Base-by-base conservation (phyloP, 2,888 invertebrate species). In the Artemia sinica region DNA sequence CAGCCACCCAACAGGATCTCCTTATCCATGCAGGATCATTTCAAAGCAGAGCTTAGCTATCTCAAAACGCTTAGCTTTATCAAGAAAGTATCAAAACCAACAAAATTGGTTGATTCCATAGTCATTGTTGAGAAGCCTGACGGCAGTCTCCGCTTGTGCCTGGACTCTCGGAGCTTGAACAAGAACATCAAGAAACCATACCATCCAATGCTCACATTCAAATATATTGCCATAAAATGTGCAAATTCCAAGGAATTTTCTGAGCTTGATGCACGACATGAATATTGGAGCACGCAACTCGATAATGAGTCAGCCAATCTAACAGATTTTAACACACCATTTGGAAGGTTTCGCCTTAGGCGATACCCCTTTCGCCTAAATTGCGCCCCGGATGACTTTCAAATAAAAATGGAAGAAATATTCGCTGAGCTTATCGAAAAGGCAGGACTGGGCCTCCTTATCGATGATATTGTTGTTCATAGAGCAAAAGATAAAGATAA, bases 311-410 rank as follows among this genome's bases (percentile, higher is more conserved):
- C 71, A n/a, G 69, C 71, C n/a, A 13, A 69, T 6, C 52, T 72
- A 7, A 72, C 72, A n/a, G 72, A 71, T 8, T 73, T 74, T 67
- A 71, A 70, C 28, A 73, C 72, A 3, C 74, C 73, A 18, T 72
- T 71, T 71, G 75, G 74, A 7, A 67, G 69, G n/a, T 74, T 66
- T 49, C 18, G 66, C 28, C 28, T 58, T 48, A 50, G 49, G 13
- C 52, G 69, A 48, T 18, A 48, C 10, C 50, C 52, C 13, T 52
- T 69, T 66, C 66, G 69, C 10, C 49, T 69, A 12, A 18, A 28
- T 49, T 58, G 48, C 28, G 50, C 69, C 18, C 67, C 65, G 12
- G 67, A 69, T 28, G 63, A 48, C 50, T 66, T 41, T 50, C 11
- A 66, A n/a, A 50, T 66, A 28, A 28, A 58, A 8, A 49, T 28